Percentiles rank a stretch among this genome's conserved stretches.
Conservation (phyloP, 2,888 invertebrate genomes). For the Mythimna vitellina region DNA sequence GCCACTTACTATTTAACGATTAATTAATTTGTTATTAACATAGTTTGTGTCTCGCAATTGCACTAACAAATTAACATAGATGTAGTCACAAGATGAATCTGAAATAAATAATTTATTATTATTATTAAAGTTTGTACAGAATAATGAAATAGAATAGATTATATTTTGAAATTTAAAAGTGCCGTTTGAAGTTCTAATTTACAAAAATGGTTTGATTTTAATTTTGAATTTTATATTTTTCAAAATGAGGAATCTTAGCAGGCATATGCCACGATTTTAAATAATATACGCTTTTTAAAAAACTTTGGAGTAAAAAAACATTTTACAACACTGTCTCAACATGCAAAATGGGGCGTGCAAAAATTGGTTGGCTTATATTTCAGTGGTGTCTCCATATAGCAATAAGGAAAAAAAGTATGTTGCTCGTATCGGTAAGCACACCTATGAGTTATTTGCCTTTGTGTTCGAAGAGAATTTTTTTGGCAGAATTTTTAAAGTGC, state of each 20-base stretch:
- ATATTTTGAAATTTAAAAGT: not conserved
- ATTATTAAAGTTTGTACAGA: not conserved
- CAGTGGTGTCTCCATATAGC: slow-evolving; percentile 29
- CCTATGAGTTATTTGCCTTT: slow-evolving; percentile 43
- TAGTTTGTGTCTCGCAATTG: too few relatives aligned
- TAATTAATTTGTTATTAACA: too few relatives aligned
- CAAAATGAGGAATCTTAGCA: too few relatives aligned
- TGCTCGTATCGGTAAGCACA: slow-evolving; percentile 42
- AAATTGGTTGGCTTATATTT: slow-evolving; percentile 47
- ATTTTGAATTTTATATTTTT: not conserved
- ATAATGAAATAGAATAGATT: not conserved
- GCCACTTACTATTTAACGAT: too few relatives aligned
- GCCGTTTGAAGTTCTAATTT: not conserved
- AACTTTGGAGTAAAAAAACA: not conserved
- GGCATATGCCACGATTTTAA: not conserved
- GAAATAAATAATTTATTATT: too few relatives aligned
- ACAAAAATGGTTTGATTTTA: not conserved
- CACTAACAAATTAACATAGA: too few relatives aligned
- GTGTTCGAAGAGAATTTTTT: slow-evolving; percentile 15
- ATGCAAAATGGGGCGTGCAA: slow-evolving; percentile 42
- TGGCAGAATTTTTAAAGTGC: slow-evolving; percentile 4
- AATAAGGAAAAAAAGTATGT: slow-evolving; percentile 49
- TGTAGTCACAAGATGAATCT: too few relatives aligned
- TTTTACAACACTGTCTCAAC: slow-evolving; percentile 22
- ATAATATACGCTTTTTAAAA: not conserved